Base-by-base conservation (phyloP, 2,113 vertebrate species). In the Menidia beryllina region DNA sequence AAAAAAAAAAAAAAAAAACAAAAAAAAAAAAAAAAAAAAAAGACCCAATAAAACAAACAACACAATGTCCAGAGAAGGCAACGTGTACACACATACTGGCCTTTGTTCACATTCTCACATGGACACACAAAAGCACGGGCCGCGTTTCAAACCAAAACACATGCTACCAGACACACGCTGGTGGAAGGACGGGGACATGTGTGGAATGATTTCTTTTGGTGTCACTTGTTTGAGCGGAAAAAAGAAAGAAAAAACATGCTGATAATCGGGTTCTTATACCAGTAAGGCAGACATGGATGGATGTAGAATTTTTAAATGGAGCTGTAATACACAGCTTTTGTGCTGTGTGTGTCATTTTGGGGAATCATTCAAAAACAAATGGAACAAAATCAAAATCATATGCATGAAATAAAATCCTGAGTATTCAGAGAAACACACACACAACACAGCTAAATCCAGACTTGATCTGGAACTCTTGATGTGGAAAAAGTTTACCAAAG, bases 61-160 rank as follows among this genome's bases (percentile, higher is more conserved):
- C 70, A 87, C 67, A 83, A 76, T 66, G 65, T 85, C 34, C 13
- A 50, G 65, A 61, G 49, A 84, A 88, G 76, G 85, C 83, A 83
- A 68, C 36, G 23, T 70, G 76, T 77, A 79, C 73, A 75, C 69
- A 58, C 62, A 60, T 47, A 55, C 77, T 67, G 65, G 47, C 74
- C 81, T 71, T 75, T 77, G 81, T 78, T 82, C 52, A 21, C 56
- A 81, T 65, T 79, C 62, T 77, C 74, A 49, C 54, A 77, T 38
- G 69, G 25, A 75, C 55, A 57, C 60, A 75, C 80, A 86, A 87
- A 85, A 57, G 73, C 76, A 62, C 65, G 76, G 72, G 36, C 61
- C 52, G 65, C 56, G 52, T 59, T 69, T 64, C 54, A 60, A 43
- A 81, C 30, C 60, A 27, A 71, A 45, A 61, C 21, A 26, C 45